Conservation (phyloP, 2,888 invertebrate genomes). For the Pedicia rivosa region DNA sequence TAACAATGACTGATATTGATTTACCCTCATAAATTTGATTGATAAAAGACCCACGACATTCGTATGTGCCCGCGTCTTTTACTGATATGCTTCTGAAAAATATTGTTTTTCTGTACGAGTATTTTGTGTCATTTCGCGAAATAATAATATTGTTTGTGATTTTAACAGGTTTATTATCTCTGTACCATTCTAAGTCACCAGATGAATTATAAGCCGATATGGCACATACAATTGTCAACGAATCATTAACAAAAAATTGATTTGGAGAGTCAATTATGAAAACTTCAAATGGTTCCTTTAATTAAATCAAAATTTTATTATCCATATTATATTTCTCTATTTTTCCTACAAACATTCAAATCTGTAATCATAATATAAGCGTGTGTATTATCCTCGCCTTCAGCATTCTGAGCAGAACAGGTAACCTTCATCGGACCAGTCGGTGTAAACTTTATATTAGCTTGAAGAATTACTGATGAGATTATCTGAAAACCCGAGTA, state of each 20-base stretch:
- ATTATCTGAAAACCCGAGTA: too few relatives aligned
- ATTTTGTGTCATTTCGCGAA: constrained; percentile 17
- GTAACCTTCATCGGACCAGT: constrained; percentile 28
- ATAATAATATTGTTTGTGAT: constrained; percentile 15
- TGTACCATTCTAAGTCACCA: constrained; percentile 35
- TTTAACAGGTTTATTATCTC: constrained; percentile 16
- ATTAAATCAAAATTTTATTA: not conserved
- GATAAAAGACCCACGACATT: constrained; percentile 23
- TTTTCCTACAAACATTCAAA: constrained; percentile 16
- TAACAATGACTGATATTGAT: constrained; percentile 22
- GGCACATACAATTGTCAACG: constrained; percentile 38
- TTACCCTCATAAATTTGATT: constrained; percentile 19
- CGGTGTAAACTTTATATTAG: constrained; percentile 25
- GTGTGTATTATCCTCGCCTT: constrained; percentile 19
- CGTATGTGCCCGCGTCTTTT: constrained; percentile 27
- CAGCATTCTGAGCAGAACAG: constrained; percentile 30
- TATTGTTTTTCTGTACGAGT: constrained; percentile 25
- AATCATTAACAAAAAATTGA: constrained; percentile 37
- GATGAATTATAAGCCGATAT: constrained; percentile 38
- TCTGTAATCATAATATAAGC: constrained; percentile 24
- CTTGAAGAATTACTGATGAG: not conserved
- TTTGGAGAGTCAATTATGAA: constrained; percentile 26
- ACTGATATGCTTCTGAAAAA: constrained; percentile 24
- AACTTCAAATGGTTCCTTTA: constrained; percentile 24
- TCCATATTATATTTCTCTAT: not conserved